phyloP scores from a whole-genome alignment of 1,140 invertebrate species.

The Drosophila tsacasi region DNA sequence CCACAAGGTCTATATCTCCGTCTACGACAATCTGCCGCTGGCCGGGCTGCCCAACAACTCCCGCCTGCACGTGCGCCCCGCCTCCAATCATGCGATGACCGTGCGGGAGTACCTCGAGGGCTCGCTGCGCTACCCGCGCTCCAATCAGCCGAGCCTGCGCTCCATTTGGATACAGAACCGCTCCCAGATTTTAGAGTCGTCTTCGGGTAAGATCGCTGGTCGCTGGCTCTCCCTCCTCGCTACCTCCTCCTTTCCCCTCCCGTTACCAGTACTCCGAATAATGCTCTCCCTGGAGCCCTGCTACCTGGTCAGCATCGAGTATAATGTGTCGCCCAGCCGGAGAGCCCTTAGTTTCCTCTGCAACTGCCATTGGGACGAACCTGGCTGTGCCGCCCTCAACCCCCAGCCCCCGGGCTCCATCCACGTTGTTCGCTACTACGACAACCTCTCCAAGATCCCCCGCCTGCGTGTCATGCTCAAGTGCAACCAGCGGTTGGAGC shows the following conservation, averaged over 20 bases:
- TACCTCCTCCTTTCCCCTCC: background rate
- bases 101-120: constrained; percentile 23
- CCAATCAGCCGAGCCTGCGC: constrained; percentile 28
- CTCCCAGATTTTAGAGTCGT: constrained; percentile 43
- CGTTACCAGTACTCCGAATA: constrained; percentile 50
- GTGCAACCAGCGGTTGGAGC: constrained; percentile 34
- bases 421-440: constrained; percentile 62
- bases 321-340: constrained; percentile 35
- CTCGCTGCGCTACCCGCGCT: constrained; percentile 14
- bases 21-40: constrained; percentile 79
- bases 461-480: constrained; percentile 53
- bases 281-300: constrained; percentile 67
- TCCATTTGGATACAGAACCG: constrained; percentile 64
- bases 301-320: constrained; percentile 65
- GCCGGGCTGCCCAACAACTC: constrained; percentile 29
- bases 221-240: background rate
- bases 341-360: constrained; percentile 61
- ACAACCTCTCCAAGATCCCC: constrained; percentile 59
- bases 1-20: constrained; percentile 77
- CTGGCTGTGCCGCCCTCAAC: constrained; percentile 31
- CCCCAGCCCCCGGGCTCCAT: constrained; percentile 2
- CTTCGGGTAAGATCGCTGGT: constrained; percentile 52
- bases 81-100: constrained; percentile 30
- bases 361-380: constrained; percentile 18
- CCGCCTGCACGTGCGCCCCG: background rate